Conservation (phyloP, 2,797 vertebrate species). For the Gymnothorax javanicus region DNA sequence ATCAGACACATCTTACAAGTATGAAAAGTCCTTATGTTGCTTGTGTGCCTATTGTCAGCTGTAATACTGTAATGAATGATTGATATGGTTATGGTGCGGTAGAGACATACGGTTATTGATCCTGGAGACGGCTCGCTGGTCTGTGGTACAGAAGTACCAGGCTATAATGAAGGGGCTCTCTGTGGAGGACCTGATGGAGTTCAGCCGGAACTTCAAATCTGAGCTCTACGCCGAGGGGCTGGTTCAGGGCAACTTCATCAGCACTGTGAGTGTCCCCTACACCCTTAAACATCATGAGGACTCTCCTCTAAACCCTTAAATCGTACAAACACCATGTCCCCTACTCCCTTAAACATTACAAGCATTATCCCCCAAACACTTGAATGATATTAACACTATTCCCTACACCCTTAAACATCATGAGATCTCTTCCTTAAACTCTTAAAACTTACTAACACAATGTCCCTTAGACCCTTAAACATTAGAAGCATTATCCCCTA, state of each 20-base stretch:
- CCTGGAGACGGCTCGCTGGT: conserved; percentile 87
- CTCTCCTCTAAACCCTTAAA: background rate
- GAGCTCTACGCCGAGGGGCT: conserved; percentile 87
- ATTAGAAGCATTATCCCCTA: background rate
- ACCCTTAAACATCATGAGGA: background rate
- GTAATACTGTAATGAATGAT: background rate
- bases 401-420: background rate
- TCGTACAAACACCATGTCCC: background rate
- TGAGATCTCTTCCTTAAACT: background rate
- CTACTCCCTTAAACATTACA: background rate
- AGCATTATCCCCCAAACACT: background rate
- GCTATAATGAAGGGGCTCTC: conserved; percentile 80
- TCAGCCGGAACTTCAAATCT: conserved; percentile 81
- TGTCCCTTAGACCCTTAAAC: conserved; percentile 21
- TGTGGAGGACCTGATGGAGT: conserved; percentile 77
- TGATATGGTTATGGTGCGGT: background rate
- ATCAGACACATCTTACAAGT: too few species aligned
- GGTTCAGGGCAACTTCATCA: conserved; percentile 90
- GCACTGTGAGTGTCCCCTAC: conserved; percentile 19
- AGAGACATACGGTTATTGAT: conserved; percentile 89
- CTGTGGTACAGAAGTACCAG: conserved; percentile 87
- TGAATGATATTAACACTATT: background rate
- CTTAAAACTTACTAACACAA: background rate
- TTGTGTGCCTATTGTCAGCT: background rate
- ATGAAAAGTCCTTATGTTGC: too few species aligned